Evolutionary conservation across 2,113 vertebrate genomes (phyloP).

Genomic region (Phalacrocorax pelagicus): DNA sequence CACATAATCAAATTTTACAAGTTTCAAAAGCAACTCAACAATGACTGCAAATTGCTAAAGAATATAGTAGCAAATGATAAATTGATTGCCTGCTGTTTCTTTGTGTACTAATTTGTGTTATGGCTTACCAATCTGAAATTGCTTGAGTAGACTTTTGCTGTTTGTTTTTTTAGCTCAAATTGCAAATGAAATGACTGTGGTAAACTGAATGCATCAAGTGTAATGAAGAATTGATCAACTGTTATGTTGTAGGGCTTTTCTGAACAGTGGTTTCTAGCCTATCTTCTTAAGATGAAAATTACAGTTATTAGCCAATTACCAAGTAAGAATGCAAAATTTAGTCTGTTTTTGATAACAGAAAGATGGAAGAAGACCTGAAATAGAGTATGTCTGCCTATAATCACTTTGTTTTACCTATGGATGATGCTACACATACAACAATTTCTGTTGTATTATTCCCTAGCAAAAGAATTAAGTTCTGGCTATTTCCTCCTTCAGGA

Average conservation of each 20-base stretch:
- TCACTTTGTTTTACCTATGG: neutral
- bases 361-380: neutral
- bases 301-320: constrained; percentile 35
- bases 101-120: constrained; percentile 52
- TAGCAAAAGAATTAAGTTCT: neutral
- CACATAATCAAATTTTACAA: constrained; percentile 20
- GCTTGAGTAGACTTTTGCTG: constrained; percentile 13
- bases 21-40: constrained; percentile 23
- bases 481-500: neutral
- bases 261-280: constrained; percentile 10
- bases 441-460: neutral
- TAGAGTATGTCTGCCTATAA: neutral
- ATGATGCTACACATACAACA: neutral
- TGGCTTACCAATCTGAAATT: constrained; percentile 50
- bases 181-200: constrained; percentile 38
- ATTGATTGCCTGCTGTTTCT: constrained; percentile 40
- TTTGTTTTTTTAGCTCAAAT: constrained; percentile 43
- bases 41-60: constrained; percentile 22
- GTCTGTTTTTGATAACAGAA: neutral
- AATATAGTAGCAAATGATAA: constrained; percentile 42
- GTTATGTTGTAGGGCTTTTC: neutral
- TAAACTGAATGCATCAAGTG: constrained; percentile 3
- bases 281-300: constrained; percentile 38
- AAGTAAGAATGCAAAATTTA: neutral
- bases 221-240: constrained; percentile 56